These are phyloP conservation scores for Smittia sp. DNA, from an alignment of 2,888 invertebrate species.

Conservation along the genomic window DNA sequence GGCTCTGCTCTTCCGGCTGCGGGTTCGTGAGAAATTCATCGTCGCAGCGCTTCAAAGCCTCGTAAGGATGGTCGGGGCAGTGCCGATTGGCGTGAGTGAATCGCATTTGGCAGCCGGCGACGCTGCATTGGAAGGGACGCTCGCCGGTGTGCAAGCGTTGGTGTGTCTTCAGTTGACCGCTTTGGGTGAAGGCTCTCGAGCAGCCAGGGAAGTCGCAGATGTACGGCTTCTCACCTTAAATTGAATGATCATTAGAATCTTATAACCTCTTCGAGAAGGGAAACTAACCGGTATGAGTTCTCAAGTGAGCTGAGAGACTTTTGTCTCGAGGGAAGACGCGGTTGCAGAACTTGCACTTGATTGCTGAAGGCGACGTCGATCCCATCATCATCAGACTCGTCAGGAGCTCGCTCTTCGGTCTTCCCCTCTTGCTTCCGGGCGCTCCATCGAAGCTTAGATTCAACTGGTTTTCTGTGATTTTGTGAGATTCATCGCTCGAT, in stretches of 20 bases:
- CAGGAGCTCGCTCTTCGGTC: conserved; percentile 69
- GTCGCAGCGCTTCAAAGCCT: conserved; percentile 57
- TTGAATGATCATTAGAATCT: conserved; percentile 29
- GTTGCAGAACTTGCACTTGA: conserved; percentile 68
- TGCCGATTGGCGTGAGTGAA: conserved; percentile 76
- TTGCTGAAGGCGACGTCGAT: conserved; percentile 64
- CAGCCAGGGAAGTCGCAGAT: conserved; percentile 71
- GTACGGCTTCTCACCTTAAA: conserved; percentile 69
- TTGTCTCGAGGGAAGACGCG: conserved; percentile 74
- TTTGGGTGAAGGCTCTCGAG: conserved; percentile 69
- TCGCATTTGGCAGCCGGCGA: conserved; percentile 61
- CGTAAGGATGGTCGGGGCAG: conserved; percentile 68
- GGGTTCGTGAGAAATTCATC: conserved; percentile 56
- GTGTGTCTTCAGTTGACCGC: conserved; percentile 74
- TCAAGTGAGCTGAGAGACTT: conserved; percentile 66
- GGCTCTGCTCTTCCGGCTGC: conserved; percentile 54
- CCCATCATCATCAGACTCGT: conserved; percentile 67
- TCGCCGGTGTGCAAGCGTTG: conserved; percentile 67
- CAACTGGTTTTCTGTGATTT: conserved; percentile 14
- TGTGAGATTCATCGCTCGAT: background rate
- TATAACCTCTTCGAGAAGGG: conserved; percentile 14
- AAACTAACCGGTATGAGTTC: conserved; percentile 61
- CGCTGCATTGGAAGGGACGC: conserved; percentile 69
- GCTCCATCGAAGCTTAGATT: conserved; percentile 33
- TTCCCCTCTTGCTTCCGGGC: conserved; percentile 52